Conservation (phyloP, 2,797 vertebrate genomes). For the Steatocranus sp. region DNA sequence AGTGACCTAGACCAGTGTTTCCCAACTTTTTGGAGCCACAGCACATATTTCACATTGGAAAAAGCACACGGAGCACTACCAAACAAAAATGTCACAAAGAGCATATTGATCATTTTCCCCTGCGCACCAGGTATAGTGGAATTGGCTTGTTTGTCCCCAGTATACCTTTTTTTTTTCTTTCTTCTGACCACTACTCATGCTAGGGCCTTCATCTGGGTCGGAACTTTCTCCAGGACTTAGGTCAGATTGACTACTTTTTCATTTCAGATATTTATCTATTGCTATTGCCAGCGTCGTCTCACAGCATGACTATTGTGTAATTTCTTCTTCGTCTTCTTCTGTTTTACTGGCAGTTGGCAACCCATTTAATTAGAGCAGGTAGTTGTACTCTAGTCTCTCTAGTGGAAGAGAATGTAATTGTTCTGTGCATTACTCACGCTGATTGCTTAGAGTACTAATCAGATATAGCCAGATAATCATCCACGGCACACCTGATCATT, state of each 20-base stretch:
- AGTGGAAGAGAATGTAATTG: not conserved
- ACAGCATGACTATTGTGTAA: too few species aligned
- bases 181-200: not conserved
- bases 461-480: not conserved
- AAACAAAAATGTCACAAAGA: not conserved
- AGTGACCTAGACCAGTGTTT: not conserved
- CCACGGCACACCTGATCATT: accelerated
- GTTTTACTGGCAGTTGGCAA: not conserved
- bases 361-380: not conserved
- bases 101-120: not conserved
- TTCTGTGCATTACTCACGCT: not conserved
- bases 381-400: not conserved
- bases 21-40: not conserved
- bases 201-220: not conserved
- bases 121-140: not conserved
- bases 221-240: not conserved
- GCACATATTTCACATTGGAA: not conserved
- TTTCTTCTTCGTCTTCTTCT: not conserved
- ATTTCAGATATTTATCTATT: not conserved
- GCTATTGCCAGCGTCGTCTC: too few species aligned
- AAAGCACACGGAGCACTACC: not conserved
- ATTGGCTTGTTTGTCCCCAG: not conserved
- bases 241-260: not conserved
- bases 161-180: not conserved
- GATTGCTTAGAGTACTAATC: not conserved